Conservation (phyloP, 2,888 invertebrate genomes). For the Apotomis capreana region DNA sequence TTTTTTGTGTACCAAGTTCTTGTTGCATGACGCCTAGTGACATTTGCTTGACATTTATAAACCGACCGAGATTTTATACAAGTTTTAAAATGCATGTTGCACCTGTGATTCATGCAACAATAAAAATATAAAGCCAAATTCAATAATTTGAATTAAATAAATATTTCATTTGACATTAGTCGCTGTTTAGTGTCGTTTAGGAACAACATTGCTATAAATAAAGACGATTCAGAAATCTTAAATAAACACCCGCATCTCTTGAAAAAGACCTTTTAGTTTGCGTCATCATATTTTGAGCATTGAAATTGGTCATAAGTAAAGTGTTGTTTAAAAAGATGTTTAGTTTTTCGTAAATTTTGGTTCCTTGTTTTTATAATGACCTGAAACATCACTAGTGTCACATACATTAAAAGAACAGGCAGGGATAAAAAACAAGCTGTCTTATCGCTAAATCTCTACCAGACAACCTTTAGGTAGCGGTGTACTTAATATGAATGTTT, state of each 20-base stretch:
- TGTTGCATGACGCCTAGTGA: conserved; percentile 26
- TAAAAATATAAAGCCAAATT: conserved; percentile 18
- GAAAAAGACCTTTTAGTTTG: conserved; percentile 1
- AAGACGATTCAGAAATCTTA: conserved; percentile 14
- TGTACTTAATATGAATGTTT: no score
- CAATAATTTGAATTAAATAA: conserved; percentile 25
- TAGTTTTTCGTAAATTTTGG: not conserved
- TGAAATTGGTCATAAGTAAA: not conserved
- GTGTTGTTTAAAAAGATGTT: not conserved
- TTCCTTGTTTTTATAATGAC: no score
- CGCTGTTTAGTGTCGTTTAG: conserved; percentile 24
- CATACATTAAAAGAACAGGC: no score
- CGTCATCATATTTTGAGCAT: not conserved
- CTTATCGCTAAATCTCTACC: no score
- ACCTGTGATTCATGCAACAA: conserved; percentile 28
- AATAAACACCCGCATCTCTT: conserved; percentile 5
- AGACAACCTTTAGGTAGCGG: no score
- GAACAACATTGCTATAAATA: conserved; percentile 17
- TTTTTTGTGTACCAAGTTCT: conserved; percentile 18
- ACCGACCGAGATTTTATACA: conserved; percentile 14
- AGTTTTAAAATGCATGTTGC: conserved; percentile 37
- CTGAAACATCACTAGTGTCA: no score
- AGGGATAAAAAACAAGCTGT: no score
- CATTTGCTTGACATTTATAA: conserved; percentile 41
- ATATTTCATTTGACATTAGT: conserved; percentile 22